Evolutionary conservation across 30 jellyfish, hydroid and myxozoan species (phyloP), one percentile per base, ranked within the genome.

Genomic region (Cassiopea xamachana): DNA sequence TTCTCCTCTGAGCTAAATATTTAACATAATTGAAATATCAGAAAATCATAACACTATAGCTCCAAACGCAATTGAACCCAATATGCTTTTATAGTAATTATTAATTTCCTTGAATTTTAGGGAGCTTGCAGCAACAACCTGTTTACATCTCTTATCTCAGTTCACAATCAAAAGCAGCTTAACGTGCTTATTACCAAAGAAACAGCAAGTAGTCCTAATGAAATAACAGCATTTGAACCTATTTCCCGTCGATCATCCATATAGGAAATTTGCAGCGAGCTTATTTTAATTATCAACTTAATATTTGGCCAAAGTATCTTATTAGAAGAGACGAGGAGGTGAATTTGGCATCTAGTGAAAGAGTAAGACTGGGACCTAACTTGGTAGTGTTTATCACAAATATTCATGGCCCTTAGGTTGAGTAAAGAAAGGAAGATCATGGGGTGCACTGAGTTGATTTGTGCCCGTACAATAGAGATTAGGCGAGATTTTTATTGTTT

Each of bases 371-470:
- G 47, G 46, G 16, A 67, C 80, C 50, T 87, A 77, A 87, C 77
- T 89, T 77, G n/a, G 67, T 17, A 69, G 70, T 87, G 72, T 77
- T 80, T 87, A 87, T 87, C 51, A 80, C 76, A 77, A 79, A 87
- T 77, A 76, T 77, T 48, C 94, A n/a, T 80, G 80, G 94, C 73
- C 77, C 94, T 49, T 87, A 78, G 94, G 94, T 77, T 89, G 94
- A 51, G 79, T 18, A 77, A 18, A 87, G 94, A 87, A 87, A 58
- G 49, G 87, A 64, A 46, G 79, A 48, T 87, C 61, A 68, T 83
- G 59, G 94, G 94, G 88, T 50, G 94, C 88, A 50, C 88, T 77
- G 88, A 79, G 89, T 76, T 87, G 94, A 64, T 87, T 87, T 87
- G 94, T 87, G 86, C 68, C 80, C 45, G 19, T 43, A 87, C 94